Conservation (phyloP, 2,113 vertebrate species). For the Oryzias celebensis region DNA sequence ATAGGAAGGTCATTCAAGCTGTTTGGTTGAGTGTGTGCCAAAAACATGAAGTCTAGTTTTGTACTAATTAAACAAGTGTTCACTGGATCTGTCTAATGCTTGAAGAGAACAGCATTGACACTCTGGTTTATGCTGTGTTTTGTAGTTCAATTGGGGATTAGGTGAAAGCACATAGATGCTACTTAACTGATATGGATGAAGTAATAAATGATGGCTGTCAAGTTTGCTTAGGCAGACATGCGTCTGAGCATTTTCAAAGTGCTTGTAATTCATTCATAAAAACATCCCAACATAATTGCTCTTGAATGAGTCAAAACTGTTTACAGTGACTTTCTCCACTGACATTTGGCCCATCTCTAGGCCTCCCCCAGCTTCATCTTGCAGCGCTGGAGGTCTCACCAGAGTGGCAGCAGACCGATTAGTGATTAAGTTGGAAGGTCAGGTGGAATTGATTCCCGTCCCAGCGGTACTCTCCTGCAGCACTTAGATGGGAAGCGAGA, state of each 20-base stretch:
- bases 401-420: conserved; percentile 50
- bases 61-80: no score
- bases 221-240: no score
- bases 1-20: no score
- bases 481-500: conserved; percentile 50
- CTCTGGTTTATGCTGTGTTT: not conserved
- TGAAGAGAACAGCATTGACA: not conserved
- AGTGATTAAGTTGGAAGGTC: conserved; percentile 80
- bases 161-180: no score
- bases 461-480: conserved; percentile 51
- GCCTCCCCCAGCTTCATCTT: conserved; percentile 41
- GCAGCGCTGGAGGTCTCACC: conserved; percentile 49
- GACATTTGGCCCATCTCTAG: conserved; percentile 26
- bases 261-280: not conserved
- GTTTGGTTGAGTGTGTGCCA: no score
- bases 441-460: conserved; percentile 77
- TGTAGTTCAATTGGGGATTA: no score
- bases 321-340: conserved; percentile 26
- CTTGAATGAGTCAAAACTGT: conserved; percentile 27
- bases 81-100: no score
- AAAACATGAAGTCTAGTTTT: no score
- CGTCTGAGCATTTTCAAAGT: not conserved
- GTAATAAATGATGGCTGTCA: no score
- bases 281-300: conserved; percentile 11
- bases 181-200: no score